These are phyloP conservation scores for Drosophila ananassae DNA, from an alignment of 1,140 invertebrate genomes.

Conservation along the genomic window DNA sequence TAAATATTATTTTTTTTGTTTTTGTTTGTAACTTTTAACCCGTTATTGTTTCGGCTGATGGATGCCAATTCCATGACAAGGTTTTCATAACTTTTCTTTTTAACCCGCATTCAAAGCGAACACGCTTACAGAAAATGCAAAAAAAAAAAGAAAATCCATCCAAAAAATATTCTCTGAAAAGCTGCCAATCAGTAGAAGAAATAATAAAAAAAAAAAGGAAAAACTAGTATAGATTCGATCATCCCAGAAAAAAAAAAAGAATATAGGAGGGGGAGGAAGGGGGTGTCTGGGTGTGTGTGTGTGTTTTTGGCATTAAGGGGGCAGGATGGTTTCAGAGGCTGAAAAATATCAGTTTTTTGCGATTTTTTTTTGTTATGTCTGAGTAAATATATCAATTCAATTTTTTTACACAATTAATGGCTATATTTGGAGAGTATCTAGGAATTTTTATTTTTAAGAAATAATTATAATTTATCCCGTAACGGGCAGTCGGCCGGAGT, in stretches of 20 bases:
- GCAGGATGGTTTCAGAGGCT: no score
- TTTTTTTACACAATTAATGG: no score
- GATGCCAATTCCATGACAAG: slow-evolving; percentile 52
- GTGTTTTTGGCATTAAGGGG: slow-evolving; percentile 61
- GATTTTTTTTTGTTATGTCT: no score
- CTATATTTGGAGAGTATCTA: no score
- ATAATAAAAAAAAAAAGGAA: background rate
- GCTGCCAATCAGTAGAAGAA: slow-evolving; percentile 35
- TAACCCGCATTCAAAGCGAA: slow-evolving; percentile 14
- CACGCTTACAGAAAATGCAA: slow-evolving; percentile 46
- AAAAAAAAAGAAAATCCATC: slow-evolving; percentile 14
- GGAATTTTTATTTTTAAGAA: no score
- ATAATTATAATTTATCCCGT: no score
- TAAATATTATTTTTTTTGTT: slow-evolving; percentile 39
- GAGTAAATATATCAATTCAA: no score
- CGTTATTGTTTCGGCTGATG: slow-evolving; percentile 41
- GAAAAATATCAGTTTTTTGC: no score
- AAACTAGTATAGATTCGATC: slow-evolving; percentile 2
- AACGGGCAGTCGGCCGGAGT: no score
- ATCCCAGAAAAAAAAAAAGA: background rate
- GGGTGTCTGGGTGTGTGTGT: background rate
- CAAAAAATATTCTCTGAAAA: slow-evolving; percentile 21
- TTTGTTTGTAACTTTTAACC: background rate
- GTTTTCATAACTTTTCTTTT: slow-evolving; percentile 66
- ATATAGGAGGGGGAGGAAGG: background rate